phyloP scores from a whole-genome alignment of 2,888 invertebrate species.

The Osmoderma eremita region DNA sequence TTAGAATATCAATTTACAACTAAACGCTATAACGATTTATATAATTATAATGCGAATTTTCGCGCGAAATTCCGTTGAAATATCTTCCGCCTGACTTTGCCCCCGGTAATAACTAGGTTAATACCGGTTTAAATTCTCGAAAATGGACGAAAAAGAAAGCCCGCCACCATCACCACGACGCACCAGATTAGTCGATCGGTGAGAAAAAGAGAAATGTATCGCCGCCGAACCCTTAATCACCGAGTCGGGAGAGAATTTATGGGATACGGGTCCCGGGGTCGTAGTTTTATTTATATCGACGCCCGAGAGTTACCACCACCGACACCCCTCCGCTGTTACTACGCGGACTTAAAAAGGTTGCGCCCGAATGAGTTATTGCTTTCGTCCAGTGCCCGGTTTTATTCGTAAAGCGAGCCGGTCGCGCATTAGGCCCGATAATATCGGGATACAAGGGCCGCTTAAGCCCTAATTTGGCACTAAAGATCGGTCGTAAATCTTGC shows the following conservation, averaged over 20 bases:
- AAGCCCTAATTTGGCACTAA: constrained; percentile 15
- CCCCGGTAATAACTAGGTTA: no score
- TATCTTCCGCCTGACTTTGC: no score
- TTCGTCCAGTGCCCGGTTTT: constrained; percentile 7
- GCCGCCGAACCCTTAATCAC: constrained; percentile 52
- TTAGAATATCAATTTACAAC: constrained; percentile 12
- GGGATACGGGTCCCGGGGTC: constrained; percentile 50
- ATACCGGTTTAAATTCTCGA: no score
- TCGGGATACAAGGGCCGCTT: background rate
- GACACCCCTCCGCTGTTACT: background rate
- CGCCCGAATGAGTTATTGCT: constrained; percentile 6
- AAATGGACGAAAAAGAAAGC: no score
- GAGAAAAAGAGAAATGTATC: constrained; percentile 3
- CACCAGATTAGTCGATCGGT: background rate
- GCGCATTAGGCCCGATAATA: constrained; percentile 11
- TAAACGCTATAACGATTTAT: background rate
- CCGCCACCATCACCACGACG: no score
- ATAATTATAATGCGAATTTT: background rate
- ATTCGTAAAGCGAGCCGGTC: constrained; percentile 6
- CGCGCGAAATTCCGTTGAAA: no score
- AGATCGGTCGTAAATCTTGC: constrained; percentile 3
- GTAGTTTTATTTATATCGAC: constrained; percentile 56
- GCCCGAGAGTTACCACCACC: constrained; percentile 28
- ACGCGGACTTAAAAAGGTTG: constrained; percentile 2
- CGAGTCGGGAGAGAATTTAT: constrained; percentile 54